Base-by-base conservation (phyloP, 2,113 vertebrate species). In the Tichodroma muraria region DNA sequence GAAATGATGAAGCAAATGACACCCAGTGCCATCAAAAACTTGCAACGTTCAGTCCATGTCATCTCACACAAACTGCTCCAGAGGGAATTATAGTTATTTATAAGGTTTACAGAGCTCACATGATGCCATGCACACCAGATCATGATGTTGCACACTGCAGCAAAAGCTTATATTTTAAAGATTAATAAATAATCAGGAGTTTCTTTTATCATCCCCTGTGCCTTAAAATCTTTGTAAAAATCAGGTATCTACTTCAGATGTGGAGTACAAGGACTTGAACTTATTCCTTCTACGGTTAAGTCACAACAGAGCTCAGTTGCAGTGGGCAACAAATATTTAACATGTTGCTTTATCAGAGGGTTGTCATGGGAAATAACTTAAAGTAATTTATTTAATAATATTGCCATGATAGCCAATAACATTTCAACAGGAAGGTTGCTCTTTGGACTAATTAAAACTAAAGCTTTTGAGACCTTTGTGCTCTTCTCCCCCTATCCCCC, bases 391-490 rank as follows among this genome's bases (percentile, higher is more conserved):
- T 80, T 82, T 79, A 88, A 91, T 97, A 90, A 96, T 60, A 96
- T 44, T 54, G 37, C 45, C 40, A 54, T 94, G 78, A 96, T 96
- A 89, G 50, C 82, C 89, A 95, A 94, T 66, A 95, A 71, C 47
- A 79, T 96, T 96, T 89, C 71, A 95, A 81, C 52, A 50, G 40
- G 69, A 90, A 94, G 54, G 60, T 24, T 85, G 60, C 83, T 90
- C 94, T 95, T 94, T 77, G 35, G 90, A 94, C 81, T 90, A 94
- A 92, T 96, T 93, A 95, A 95, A 95, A 91, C 69, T 84, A 94
- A 94, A 91, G 79, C 81, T 96, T 94, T 89, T 71, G 71, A 97
- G 89, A 71, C 56, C 88, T 69, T 95, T 44, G 64, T 2, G 7
- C 27, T 86, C 52, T 68, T 89, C 25, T 28, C 63, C 64, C 22